A percentile compares a stretch with the other conserved stretches of the same genome.
These are phyloP conservation scores for Pseudanteris insignis DNA, from an alignment of 2,888 invertebrate species.

Conservation along the genomic window DNA sequence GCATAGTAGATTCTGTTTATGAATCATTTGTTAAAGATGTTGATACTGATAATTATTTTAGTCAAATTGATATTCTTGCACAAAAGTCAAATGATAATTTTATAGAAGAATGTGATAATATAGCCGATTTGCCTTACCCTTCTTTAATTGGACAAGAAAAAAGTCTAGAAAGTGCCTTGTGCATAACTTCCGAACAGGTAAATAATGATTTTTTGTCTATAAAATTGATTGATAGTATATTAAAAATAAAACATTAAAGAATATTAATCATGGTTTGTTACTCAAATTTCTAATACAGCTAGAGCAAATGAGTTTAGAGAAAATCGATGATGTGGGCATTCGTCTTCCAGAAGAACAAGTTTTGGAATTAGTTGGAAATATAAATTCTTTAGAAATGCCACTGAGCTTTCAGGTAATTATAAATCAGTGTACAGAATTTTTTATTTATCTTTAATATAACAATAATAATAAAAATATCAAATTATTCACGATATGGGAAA, in stretches of 20 bases:
- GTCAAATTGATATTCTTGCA: slow-evolving; percentile 30
- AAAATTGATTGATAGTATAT: not conserved
- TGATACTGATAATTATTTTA: slow-evolving; percentile 30
- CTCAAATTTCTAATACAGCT: slow-evolving; percentile 48
- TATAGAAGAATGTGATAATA: slow-evolving; percentile 21
- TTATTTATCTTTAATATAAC: no score
- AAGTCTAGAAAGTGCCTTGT: slow-evolving; percentile 49
- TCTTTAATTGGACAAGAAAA: slow-evolving; percentile 32
- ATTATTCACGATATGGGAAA: no score
- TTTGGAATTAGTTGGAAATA: slow-evolving; percentile 49
- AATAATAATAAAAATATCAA: no score
- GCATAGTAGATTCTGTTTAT: slow-evolving; percentile 26
- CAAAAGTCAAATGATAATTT: slow-evolving; percentile 21
- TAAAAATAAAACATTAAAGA: not conserved
- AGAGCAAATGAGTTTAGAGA: slow-evolving; percentile 47
- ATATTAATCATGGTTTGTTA: no score
- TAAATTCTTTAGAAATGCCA: slow-evolving; percentile 44
- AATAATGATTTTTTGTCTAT: not conserved
- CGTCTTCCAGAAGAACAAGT: slow-evolving; percentile 46
- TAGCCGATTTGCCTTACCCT: slow-evolving; percentile 25
- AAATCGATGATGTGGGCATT: slow-evolving; percentile 46
- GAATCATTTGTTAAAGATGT: slow-evolving; percentile 30
- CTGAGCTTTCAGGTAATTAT: slow-evolving; percentile 21
- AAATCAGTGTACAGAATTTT: no score
- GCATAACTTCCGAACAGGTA: slow-evolving; percentile 53